phyloP scores from a whole-genome alignment of 2,797 vertebrate genomes.

The Pyrocephalus nanus region DNA sequence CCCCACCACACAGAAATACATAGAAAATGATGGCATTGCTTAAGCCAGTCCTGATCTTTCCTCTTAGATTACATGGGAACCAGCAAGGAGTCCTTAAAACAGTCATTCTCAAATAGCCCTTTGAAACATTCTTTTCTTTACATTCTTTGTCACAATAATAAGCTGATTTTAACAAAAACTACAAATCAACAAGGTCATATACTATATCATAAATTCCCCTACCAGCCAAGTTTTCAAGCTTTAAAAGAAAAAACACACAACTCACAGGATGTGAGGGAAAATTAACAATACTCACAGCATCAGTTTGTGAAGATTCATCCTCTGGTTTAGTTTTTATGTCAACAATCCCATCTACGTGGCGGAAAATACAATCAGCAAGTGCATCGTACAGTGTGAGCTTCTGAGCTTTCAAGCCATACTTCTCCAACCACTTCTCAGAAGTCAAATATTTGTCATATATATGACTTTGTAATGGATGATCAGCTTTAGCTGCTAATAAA shows the following conservation, averaged over 20 bases:
- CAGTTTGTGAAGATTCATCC: conserved; percentile 73
- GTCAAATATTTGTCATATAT: conserved; percentile 66
- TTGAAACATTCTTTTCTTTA: neutral
- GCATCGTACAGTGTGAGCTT: conserved; percentile 74
- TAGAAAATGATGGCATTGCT: neutral
- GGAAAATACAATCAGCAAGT: conserved; percentile 79
- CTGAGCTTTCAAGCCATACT: conserved; percentile 78
- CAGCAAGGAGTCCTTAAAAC: neutral
- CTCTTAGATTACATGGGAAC: neutral
- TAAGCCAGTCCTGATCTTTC: neutral
- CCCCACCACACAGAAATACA: neutral
- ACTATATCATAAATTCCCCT: neutral
- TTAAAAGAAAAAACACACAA: neutral
- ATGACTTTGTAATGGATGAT: neutral
- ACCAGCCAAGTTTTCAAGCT: neutral
- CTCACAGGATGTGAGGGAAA: neutral
- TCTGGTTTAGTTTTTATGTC: conserved; percentile 78
- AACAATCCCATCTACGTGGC: conserved; percentile 76
- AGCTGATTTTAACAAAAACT: neutral
- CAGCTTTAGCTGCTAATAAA: neutral
- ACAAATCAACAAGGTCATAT: neutral
- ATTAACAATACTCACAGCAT: conserved; percentile 75
- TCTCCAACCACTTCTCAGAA: conserved; percentile 79
- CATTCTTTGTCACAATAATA: neutral
- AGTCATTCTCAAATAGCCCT: neutral